Evolutionary conservation across 1,140 invertebrate species (phyloP).

Genomic region (Plodia interpunctella): DNA sequence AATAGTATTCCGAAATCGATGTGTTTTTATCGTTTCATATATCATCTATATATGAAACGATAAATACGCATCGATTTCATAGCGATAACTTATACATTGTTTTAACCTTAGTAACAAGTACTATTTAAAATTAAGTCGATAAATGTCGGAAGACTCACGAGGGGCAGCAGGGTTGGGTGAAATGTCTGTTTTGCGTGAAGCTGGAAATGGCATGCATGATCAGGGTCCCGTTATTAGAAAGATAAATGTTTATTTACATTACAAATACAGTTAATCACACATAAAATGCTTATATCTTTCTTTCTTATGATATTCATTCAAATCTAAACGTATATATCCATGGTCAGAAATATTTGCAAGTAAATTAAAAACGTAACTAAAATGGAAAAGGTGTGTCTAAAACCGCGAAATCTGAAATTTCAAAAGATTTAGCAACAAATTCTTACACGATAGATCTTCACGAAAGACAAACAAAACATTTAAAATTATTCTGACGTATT

Average conservation of each 20-base stretch:
- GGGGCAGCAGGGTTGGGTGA: not conserved
- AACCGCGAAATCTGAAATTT: not conserved
- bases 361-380: no score
- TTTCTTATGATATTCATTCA: no score
- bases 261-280: no score
- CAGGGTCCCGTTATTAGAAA: not conserved
- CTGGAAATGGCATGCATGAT: not conserved
- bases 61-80: no score
- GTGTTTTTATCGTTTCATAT: no score
- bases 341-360: no score
- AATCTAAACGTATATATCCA: no score
- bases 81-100: not conserved
- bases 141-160: not conserved
- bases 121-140: constrained; percentile 1
- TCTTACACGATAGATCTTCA: not conserved
- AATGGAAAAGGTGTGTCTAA: not conserved
- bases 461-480: not conserved
- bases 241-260: no score
- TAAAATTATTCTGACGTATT: not conserved
- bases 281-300: no score
- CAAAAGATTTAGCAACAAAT: not conserved
- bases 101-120: constrained; percentile 3
- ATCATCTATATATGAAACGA: no score
- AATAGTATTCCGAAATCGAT: no score
- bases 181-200: not conserved